These are phyloP conservation scores for Apogon talboti DNA, from an alignment of 2,797 vertebrate species.

Conservation along the genomic window DNA sequence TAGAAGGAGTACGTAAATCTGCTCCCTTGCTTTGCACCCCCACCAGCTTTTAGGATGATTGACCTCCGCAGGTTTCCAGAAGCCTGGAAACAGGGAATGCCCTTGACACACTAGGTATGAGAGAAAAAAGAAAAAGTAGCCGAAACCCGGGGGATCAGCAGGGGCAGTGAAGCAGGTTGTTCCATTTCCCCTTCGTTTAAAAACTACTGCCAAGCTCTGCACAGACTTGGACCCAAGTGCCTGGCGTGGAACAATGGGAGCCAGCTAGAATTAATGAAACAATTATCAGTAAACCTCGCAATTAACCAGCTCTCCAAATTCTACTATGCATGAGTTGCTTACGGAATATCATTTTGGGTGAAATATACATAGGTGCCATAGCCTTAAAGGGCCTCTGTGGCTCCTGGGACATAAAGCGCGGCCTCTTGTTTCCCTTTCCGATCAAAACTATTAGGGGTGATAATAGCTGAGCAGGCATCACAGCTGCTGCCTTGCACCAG, in stretches of 20 bases:
- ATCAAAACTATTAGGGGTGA: conserved; percentile 87
- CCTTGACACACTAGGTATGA: conserved; percentile 78
- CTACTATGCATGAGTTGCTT: conserved; percentile 58
- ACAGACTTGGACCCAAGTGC: conserved; percentile 65
- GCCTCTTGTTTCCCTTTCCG: conserved; percentile 70
- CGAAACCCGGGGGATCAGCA: conserved; percentile 76
- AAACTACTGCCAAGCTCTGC: conserved; percentile 67
- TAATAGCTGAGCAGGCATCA: conserved; percentile 82
- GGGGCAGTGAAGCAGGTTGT: conserved; percentile 80
- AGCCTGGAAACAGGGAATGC: conserved; percentile 76
- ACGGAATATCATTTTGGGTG: conserved; percentile 61
- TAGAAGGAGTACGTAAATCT: conserved; percentile 63
- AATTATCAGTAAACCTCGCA: conserved; percentile 77
- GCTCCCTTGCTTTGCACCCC: conserved; percentile 61
- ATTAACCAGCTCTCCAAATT: conserved; percentile 78
- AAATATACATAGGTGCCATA: conserved; percentile 64
- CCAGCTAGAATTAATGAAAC: conserved; percentile 80
- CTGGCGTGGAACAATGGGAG: conserved; percentile 70
- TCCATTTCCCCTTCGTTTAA: conserved; percentile 79
- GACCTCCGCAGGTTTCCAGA: conserved; percentile 75
- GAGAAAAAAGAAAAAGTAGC: conserved; percentile 57
- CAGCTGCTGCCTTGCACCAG: conserved; percentile 84
- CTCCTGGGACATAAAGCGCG: conserved; percentile 49
- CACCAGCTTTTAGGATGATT: conserved; percentile 71
- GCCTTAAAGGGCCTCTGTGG: conserved; percentile 30